A percentile compares a stretch with the other conserved stretches of the same genome.
Conservation (phyloP, 2,888 invertebrate genomes). For the Amphipyra berbera region DNA sequence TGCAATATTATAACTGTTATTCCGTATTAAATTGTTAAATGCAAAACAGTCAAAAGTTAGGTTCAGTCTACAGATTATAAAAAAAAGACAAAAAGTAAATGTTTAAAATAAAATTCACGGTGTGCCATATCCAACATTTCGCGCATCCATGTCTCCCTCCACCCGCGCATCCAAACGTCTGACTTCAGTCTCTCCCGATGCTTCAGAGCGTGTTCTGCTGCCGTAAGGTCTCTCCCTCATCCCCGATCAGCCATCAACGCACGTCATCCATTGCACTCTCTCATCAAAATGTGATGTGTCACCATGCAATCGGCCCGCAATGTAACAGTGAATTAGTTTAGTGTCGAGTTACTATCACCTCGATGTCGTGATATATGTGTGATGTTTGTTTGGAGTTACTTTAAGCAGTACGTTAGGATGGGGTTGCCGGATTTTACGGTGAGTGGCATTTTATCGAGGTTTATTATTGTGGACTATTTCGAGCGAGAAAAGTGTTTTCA, state of each 20-base stretch:
- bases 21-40: too few relatives aligned
- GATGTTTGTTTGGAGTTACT: constrained; percentile 84
- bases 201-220: constrained; percentile 87
- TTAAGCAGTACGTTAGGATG: constrained; percentile 81
- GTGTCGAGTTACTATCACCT: constrained; percentile 45
- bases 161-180: constrained; percentile 51
- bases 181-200: constrained; percentile 81
- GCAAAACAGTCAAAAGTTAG: too few relatives aligned
- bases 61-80: too few relatives aligned
- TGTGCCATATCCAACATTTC: constrained; percentile 65
- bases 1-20: too few relatives aligned
- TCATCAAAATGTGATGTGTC: constrained; percentile 54
- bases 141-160: constrained; percentile 34
- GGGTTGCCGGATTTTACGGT: constrained; percentile 86
- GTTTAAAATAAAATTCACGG: not conserved
- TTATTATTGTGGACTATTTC: constrained; percentile 20
- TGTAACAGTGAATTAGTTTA: constrained; percentile 62
- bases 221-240: constrained; percentile 78
- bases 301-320: constrained; percentile 33
- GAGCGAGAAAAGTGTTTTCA: not conserved
- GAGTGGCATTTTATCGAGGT: constrained; percentile 65
- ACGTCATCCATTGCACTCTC: constrained; percentile 50
- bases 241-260: constrained; percentile 35
- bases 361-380: constrained; percentile 66
- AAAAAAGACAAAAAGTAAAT: too few relatives aligned